Conservation (phyloP, 1,140 invertebrate genomes). For the Anoplolepis gracilipes region DNA sequence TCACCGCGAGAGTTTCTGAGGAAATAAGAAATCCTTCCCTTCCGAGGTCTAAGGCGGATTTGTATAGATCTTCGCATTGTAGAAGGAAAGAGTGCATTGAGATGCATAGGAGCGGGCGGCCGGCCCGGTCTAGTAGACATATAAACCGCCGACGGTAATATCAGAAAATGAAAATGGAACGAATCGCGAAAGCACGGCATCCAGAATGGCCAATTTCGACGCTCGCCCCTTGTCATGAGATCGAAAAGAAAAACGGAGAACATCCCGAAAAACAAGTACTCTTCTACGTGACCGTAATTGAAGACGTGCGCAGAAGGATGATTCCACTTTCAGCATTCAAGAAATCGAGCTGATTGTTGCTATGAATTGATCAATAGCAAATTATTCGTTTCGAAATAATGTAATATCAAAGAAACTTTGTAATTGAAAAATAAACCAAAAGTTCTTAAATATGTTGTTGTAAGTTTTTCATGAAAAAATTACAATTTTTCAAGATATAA, state of each 20-base stretch:
- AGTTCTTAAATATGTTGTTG: background rate
- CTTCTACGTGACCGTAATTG: constrained; percentile 58
- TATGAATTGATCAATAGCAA: background rate
- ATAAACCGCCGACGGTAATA: constrained; percentile 64
- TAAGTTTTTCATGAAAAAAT: background rate
- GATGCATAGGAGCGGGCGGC: constrained; percentile 59
- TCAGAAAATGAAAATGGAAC: constrained; percentile 67
- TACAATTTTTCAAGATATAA: background rate
- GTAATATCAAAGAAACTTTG: background rate
- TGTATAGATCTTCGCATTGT: constrained; percentile 58
- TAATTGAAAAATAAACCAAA: background rate
- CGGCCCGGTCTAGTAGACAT: constrained; percentile 41
- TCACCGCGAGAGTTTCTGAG: constrained; percentile 62
- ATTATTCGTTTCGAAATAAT: constrained; percentile 1
- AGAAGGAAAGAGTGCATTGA: constrained; percentile 52
- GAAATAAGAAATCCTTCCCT: constrained; percentile 69
- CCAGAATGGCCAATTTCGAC: constrained; percentile 64
- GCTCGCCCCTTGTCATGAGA: constrained; percentile 33
- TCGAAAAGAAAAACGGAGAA: constrained; percentile 44
- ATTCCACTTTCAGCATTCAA: background rate
- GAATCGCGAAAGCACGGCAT: constrained; percentile 11
- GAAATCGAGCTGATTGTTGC: background rate
- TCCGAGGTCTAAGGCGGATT: constrained; percentile 44
- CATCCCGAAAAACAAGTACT: constrained; percentile 47
- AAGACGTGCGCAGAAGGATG: background rate